Evolutionary conservation across 2,888 invertebrate species (phyloP), one percentile per base, ranked within the genome.

Genomic region (Endomychus coccineus): DNA sequence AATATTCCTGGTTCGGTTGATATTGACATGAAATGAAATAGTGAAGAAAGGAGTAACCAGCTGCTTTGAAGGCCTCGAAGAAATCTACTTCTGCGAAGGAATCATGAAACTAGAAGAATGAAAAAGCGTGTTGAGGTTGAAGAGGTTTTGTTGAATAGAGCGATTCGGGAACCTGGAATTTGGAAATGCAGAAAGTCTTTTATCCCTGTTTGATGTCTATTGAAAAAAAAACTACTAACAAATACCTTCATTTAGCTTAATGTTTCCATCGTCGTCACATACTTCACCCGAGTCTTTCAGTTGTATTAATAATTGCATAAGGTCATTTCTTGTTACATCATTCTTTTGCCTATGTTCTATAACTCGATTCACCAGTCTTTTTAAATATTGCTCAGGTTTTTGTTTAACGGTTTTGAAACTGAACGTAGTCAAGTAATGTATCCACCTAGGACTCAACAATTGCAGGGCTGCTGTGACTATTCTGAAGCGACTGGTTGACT

Each of bases 361-460:
- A 10, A 62, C 53, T 10, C 57, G 50, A 13, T 53, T 51, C 1
- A 64, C 55, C 4, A 62, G 44, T 24, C 51, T 45, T 21, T 50
- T 43, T 38, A 68, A 61, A 43, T 64, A 66, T 2, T 48, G 34
- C 9, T 50, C 45, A 4, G 55, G n/a, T 5, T 9, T 17, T 16
- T 32, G 15, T n/a, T 39, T 38, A 3, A 45, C 36, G 10, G 33
- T 42, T 12, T 34, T 27, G 9, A 38, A 24, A 19, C 25, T 24
- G 13, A 36, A n/a, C 17, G 31, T 30, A 16, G 19, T 31, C 14
- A 36, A 31, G 2, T 25, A 12, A 4, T 36, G 16, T n/a, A 42
- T 22, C 13, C 43, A 12, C 13, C 38, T 34, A 2, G 45, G 47
- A 6, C 37, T 33, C 9, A 36, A n/a, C 9, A 39, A 10, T 12